Base-by-base conservation (phyloP, 2,113 vertebrate genomes). In the Labrus mixtus region DNA sequence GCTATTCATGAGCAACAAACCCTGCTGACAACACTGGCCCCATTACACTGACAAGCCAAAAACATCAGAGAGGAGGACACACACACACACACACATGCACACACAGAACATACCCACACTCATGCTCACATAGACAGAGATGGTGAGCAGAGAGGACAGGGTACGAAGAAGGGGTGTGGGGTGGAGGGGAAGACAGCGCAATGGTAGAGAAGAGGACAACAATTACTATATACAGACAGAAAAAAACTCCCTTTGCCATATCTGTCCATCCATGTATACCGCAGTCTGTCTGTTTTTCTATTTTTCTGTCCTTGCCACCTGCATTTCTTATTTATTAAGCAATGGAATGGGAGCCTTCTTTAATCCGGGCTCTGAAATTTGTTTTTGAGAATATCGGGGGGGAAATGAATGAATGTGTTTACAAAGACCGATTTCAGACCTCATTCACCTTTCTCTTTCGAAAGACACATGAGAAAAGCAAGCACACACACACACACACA, bases 1-100 rank as follows among this genome's bases (percentile, higher is more conserved):
- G 85, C 85, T 81, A 88, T 84, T 87, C 86, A 85, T 84, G 85
- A 90, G 81, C 76, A 81, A 81, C 81, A 78, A 87, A 69, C 90
- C 46, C 79, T 76, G 59, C 86, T 91, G 88, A 91, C 88, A 92
- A 83, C 83, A 80, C 78, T 90, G 88, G 84, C 86, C 90, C 91
- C 88, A 92, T 92, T 92, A 89, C 90, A 90, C 83, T 92, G 91
- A 92, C 89, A 93, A 90, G 89, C 85, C 89, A 76, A 87, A 89
- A 89, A 91, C 86, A 90, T 91, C 87, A 90, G 84, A 88, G 81
- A 62, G 36, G 68, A 83, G 60, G 36, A 63, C 16, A 73, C 78
- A 88, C 73, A 73, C 62, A 70, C 64, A 81, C 60, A 57, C 76
- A 71, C 60, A 64, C 68, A 2, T 62, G 67, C 64, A 81, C 60